Base-by-base conservation (phyloP, 2,113 vertebrate species). In the Anguilla japonica region DNA sequence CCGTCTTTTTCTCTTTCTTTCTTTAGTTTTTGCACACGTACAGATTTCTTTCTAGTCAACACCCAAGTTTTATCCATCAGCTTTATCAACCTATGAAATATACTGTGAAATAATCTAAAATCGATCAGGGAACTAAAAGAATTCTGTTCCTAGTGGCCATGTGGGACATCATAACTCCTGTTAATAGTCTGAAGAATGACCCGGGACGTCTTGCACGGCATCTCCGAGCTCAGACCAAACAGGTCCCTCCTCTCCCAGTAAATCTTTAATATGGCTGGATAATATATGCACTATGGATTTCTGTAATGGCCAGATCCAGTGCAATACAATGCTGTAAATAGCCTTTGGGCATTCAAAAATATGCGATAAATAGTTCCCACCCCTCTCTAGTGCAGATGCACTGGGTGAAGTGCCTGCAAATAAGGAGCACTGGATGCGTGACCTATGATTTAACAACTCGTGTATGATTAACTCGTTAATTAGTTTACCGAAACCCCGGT, bases 51-150 rank as follows among this genome's bases (percentile, higher is more conserved):
- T n/a, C 41, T 13, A 60, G 3, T 56, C 75, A 53, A 41, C 67
- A 40, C 43, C 88, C n/a, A 43, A 34, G 79, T 87, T 83, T 86
- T 89, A 89, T 92, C 87, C 79, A 85, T 91, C 89, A 83, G 40
- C 78, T 56, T 83, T 29, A 87, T 85, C 80, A 82, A 56, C 85
- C 86, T 67, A 85, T 93, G 87, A 93, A 92, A 92, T 91, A 91
- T 84, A 85, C 86, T 84, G 89, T 85, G 84, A 93, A 93, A 92
- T 87, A 82, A 92, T 92, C 88, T 87, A 75, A 84, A 92, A 93
- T 93, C 90, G 90, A 94, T 94, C 88, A 90, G 78, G 46, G 83
- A 85, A 41, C 88, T 89, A 90, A 89, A 92, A 88, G 88, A 91
- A 89, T 87, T 92, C 83, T 87, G 88, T 83, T 86, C 87, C 71